Conservation (phyloP, 2,113 vertebrate genomes). For the Ornithorhynchus anatinus region DNA sequence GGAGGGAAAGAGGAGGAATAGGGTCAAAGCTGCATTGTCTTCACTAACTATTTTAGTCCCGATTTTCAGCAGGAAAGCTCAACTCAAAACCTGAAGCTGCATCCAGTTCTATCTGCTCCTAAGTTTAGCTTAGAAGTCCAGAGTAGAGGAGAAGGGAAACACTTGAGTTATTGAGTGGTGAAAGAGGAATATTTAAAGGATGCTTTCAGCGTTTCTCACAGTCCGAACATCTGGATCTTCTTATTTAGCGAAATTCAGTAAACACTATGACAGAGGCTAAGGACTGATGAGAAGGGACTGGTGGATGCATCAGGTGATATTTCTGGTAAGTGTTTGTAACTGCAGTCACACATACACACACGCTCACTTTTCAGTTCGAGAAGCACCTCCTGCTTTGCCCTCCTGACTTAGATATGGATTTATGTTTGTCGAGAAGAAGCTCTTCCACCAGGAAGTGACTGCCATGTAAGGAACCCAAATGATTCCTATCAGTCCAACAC, state of each 20-base stretch:
- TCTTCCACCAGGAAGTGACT: slow-evolving; percentile 44
- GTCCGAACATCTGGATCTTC: neutral
- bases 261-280: rapidly evolving
- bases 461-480: slow-evolving; percentile 48
- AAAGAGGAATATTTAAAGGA: neutral
- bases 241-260: neutral
- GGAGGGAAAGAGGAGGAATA: no score
- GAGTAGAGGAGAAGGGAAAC: neutral
- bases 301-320: neutral
- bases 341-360: neutral
- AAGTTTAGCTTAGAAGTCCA: neutral
- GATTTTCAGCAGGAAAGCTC: no score
- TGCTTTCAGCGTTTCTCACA: neutral
- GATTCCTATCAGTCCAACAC: slow-evolving; percentile 22
- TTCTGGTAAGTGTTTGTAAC: neutral
- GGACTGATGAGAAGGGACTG: neutral
- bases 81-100: no score
- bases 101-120: neutral
- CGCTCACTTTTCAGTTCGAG: neutral
- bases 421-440: neutral
- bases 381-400: slow-evolving; percentile 11
- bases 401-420: neutral
- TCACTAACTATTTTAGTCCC: no score
- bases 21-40: no score
- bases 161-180: neutral